Evolutionary conservation across 2,797 vertebrate species (phyloP), one percentile per base, ranked within the genome.

Genomic region (Naso thynnoides): DNA sequence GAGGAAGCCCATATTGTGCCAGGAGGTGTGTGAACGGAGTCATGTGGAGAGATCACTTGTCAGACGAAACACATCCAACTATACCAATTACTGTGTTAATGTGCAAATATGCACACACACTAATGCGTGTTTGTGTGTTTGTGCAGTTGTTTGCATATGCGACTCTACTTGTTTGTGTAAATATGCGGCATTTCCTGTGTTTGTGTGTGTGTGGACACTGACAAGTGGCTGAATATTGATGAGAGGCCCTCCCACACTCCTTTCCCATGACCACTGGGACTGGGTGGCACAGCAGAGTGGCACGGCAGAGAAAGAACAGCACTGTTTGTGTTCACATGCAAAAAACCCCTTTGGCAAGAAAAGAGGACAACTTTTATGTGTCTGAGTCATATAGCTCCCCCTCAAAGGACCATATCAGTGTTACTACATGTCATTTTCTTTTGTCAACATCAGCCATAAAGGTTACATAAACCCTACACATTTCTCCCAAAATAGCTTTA

Each of bases 151-250:
- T 54, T 80, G 50, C 11, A 13, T 61, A 8, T 62, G 15, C 18
- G 5, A 11, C 64, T 73, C 26, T 6, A 1, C 42, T 60, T 81
- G 76, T 81, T 78, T 86, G 71, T 57, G 61, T 78, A 70, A 68
- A 81, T 63, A 55, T 70, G 80, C 52, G 44, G 41, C 29, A 55
- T 74, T 74, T 57, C 57, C 24, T 11, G 62, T 62, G 71, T 64
- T 64, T 36, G 21, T 65, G 33, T 75, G 76, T 83, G 68, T 78
- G 67, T 54, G 63, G 72, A 70, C 70, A 33, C 73, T 55, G 85
- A 73, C 71, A 62, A 33, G 77, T 55, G 45, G 68, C 38, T 92
- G 93, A 89, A 93, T 92, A 91, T 88, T 91, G 87, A 94, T 94
- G 90, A 92, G 90, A 89, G 88, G 86, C 84, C 86, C 86, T 48